phyloP scores from a whole-genome alignment of 30 jellyfish, hydroid and myxozoan species.

The Pelagia noctiluca region DNA sequence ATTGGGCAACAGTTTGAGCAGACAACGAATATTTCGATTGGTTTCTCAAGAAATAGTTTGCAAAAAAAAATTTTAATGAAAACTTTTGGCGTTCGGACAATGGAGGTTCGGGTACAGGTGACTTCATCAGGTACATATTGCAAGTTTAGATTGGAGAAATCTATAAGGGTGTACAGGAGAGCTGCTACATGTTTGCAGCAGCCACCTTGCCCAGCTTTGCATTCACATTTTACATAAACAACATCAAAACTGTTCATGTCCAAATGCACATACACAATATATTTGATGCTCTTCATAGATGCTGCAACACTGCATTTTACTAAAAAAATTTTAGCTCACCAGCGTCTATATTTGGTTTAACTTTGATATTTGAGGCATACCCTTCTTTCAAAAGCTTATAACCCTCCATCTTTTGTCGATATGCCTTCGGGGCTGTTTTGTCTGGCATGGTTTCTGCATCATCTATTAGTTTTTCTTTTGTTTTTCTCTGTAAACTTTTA shows the following conservation, averaged over 20 bases:
- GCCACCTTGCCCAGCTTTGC: constrained; percentile 62
- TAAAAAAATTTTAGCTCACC: background rate
- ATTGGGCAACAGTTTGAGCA: too few species aligned
- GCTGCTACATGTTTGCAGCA: too few species aligned
- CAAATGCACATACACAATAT: constrained; percentile 14
- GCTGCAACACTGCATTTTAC: constrained; percentile 14
- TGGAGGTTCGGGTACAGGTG: constrained; percentile 24
- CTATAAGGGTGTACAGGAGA: constrained; percentile 12
- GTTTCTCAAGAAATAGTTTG: too few species aligned
- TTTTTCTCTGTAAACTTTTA: constrained; percentile 29
- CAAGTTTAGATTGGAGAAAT: background rate
- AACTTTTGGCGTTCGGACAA: too few species aligned
- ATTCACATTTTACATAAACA: constrained; percentile 27
- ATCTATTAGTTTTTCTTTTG: background rate
- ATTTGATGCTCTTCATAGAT: constrained; percentile 6
- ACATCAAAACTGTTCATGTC: constrained; percentile 15
- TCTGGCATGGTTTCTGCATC: constrained; percentile 54
- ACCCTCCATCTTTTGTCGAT: constrained; percentile 27
- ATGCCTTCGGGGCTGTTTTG: constrained; percentile 35
- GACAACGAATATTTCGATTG: too few species aligned
- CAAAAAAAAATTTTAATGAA: too few species aligned
- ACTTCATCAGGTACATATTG: constrained; percentile 26
- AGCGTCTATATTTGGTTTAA: constrained; percentile 28
- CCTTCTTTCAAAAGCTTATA: constrained; percentile 45
- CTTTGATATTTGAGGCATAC: constrained; percentile 3